A percentile compares a stretch with the other conserved stretches of the same genome.
These are phyloP conservation scores for Podarcis cretensis DNA, from an alignment of 2,113 vertebrate species.

Conservation along the genomic window DNA sequence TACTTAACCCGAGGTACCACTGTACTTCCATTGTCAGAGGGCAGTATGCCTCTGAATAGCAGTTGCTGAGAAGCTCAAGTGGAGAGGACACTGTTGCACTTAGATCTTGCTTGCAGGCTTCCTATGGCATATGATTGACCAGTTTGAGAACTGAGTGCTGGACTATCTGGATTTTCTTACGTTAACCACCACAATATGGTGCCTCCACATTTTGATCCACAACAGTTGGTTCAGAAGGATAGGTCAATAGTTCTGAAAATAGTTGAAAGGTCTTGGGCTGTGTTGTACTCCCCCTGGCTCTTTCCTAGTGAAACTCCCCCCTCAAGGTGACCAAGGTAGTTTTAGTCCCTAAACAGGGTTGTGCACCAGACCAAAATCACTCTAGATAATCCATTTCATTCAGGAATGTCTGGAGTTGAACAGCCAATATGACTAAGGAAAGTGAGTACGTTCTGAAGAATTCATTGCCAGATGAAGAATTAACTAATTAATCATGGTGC, in stretches of 20 bases:
- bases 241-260: background rate
- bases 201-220: background rate
- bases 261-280: background rate
- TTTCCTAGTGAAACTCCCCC: background rate
- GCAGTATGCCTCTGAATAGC: background rate
- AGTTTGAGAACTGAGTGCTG: too few species aligned
- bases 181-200: background rate
- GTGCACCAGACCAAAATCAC: background rate
- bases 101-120: too few species aligned
- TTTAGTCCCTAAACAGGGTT: background rate
- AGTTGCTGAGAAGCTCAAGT: background rate
- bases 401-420: background rate
- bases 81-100: too few species aligned
- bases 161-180: too few species aligned
- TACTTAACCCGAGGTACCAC: too few species aligned
- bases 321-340: background rate
- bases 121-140: too few species aligned
- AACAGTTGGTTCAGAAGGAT: background rate
- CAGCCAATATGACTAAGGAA: conserved; percentile 17
- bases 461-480: background rate
- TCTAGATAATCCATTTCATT: background rate
- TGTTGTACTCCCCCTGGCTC: background rate
- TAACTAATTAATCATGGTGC: conserved; percentile 11
- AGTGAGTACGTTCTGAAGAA: background rate
- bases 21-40: background rate